phyloP scores from a whole-genome alignment of 2,888 invertebrate species.

The Gibbula magus region DNA sequence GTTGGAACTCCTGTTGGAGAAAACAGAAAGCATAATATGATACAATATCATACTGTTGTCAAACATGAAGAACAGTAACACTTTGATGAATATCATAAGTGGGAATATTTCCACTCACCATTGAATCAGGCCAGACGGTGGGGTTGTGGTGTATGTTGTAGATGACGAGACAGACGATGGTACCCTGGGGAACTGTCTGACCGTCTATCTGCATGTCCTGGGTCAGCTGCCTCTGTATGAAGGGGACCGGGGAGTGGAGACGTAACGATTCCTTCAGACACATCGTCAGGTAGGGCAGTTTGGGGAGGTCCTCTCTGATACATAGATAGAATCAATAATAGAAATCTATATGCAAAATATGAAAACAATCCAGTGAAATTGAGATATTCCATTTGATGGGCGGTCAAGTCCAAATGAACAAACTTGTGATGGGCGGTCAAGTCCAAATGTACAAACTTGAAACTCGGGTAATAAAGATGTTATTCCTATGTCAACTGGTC shows the following conservation, averaged over 20 bases:
- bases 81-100: no score
- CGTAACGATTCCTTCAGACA: conserved; percentile 68
- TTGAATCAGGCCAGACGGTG: conserved; percentile 57
- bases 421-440: no score
- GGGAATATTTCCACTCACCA: conserved; percentile 30
- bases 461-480: no score
- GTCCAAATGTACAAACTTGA: no score
- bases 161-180: conserved; percentile 54
- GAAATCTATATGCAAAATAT: no score
- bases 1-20: conserved; percentile 50
- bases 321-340: no score
- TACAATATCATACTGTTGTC: no score
- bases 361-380: no score
- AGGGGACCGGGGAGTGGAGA: conserved; percentile 61
- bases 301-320: conserved; percentile 62
- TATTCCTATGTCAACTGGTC: no score
- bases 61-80: no score
- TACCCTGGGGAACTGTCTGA: conserved; percentile 50
- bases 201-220: conserved; percentile 59
- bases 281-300: conserved; percentile 63
- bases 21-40: background rate
- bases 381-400: no score
- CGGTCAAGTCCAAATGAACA: no score
- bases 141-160: conserved; percentile 66
- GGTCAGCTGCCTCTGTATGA: conserved; percentile 60